Conservation (phyloP, 2,113 vertebrate species). For the Nothoprocta perdicaria region DNA sequence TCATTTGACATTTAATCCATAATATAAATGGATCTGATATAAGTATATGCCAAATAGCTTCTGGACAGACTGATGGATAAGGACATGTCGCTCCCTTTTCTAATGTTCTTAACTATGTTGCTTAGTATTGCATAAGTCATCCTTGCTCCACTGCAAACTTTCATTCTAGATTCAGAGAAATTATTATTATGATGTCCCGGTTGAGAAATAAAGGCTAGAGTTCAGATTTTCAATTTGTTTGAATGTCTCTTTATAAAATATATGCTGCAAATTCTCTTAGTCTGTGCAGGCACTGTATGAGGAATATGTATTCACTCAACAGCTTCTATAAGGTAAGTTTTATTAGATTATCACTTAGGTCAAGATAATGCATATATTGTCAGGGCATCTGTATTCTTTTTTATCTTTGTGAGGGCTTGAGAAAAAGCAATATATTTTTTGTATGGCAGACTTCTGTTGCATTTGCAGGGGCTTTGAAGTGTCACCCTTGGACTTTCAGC, state of each 20-base stretch:
- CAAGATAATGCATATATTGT: background rate
- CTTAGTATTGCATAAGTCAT: background rate
- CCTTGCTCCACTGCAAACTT: background rate
- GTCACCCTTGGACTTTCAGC: background rate
- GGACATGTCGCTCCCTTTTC: background rate
- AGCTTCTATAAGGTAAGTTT: background rate
- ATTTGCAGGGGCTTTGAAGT: background rate
- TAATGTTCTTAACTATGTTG: background rate
- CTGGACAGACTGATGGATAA: background rate
- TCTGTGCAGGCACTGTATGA: background rate
- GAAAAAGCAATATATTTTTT: background rate
- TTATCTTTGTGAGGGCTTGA: background rate
- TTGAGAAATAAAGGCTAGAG: background rate
- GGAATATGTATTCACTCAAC: background rate
- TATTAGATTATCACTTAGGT: background rate
- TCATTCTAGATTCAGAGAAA: background rate
- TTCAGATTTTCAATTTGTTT: background rate
- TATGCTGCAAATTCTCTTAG: background rate
- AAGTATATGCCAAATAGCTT: background rate
- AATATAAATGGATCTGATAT: background rate
- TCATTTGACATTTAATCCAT: background rate
- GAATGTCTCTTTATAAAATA: background rate
- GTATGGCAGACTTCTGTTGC: background rate
- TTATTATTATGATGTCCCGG: background rate
- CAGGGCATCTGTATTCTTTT: background rate